A percentile compares a stretch with the other conserved stretches of the same genome.
Conservation (phyloP, 2,113 vertebrate genomes). For the Ctenomys sociabilis region DNA sequence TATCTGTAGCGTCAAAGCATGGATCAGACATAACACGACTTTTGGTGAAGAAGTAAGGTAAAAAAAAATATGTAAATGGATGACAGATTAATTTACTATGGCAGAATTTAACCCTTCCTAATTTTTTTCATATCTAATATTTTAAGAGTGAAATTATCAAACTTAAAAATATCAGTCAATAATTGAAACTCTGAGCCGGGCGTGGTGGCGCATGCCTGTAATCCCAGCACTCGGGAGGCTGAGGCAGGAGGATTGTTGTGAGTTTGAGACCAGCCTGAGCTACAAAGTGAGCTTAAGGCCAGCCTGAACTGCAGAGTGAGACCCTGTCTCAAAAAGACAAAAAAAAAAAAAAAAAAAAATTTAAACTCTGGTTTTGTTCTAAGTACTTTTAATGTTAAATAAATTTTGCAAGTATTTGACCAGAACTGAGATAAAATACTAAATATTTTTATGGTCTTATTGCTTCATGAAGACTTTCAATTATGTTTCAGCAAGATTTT, state of each 20-base stretch:
- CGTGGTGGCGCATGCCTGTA: too few species aligned
- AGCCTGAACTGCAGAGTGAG: too few species aligned
- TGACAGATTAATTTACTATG: not conserved
- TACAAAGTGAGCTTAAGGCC: too few species aligned
- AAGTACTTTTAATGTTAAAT: slow-evolving; percentile 12
- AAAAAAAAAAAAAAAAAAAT: too few species aligned
- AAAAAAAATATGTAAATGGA: not conserved
- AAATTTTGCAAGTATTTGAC: slow-evolving; percentile 16
- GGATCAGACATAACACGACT: slow-evolving; percentile 94
- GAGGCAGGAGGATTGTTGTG: too few species aligned
- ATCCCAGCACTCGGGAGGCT: too few species aligned
- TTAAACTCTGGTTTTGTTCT: slow-evolving; percentile 20
- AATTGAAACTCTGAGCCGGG: too few species aligned
- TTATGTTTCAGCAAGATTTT: slow-evolving; percentile 34
- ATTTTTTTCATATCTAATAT: slow-evolving; percentile 3
- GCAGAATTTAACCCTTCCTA: not conserved
- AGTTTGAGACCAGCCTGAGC: too few species aligned
- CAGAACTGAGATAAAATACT: slow-evolving; percentile 25
- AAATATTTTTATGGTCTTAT: not conserved
- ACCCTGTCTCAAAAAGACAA: too few species aligned
- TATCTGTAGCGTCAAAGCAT: slow-evolving; percentile 87
- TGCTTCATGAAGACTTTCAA: not conserved
- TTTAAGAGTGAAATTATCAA: slow-evolving; percentile 22
- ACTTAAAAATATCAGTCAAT: slow-evolving; percentile 39
- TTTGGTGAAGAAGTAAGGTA: slow-evolving; percentile 89